phyloP scores from a whole-genome alignment of 2,888 invertebrate genomes.

The Patella ulyssiponensis region DNA sequence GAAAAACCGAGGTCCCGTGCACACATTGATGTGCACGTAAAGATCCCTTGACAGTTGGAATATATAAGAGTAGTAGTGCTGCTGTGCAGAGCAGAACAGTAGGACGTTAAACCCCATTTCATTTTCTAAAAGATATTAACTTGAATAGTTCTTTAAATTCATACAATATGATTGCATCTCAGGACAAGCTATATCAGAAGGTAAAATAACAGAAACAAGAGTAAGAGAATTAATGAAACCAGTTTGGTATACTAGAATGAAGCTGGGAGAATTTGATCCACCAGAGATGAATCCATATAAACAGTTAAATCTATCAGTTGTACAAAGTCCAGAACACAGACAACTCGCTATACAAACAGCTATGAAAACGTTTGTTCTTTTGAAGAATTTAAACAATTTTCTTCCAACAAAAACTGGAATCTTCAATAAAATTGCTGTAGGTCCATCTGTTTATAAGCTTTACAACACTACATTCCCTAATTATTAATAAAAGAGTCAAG shows the following conservation, averaged over 20 bases:
- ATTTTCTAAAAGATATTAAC: too few species aligned
- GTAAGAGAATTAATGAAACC: slow-evolving; percentile 42
- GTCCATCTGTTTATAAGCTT: background rate
- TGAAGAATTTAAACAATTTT: slow-evolving; percentile 50
- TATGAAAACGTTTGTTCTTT: slow-evolving; percentile 55
- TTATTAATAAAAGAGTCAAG: background rate
- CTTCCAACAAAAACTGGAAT: slow-evolving; percentile 35
- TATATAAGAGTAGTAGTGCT: too few species aligned
- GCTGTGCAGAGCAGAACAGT: too few species aligned
- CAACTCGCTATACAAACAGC: slow-evolving; percentile 49
- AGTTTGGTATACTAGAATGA: slow-evolving; percentile 53
- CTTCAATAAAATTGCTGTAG: slow-evolving; percentile 39
- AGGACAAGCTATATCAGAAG: slow-evolving; percentile 48
- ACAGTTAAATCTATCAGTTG: slow-evolving; percentile 39
- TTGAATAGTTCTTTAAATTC: too few species aligned
- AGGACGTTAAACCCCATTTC: too few species aligned
- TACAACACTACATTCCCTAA: background rate
- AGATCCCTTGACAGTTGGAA: too few species aligned
- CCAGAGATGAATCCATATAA: slow-evolving; percentile 61
- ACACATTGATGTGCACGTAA: too few species aligned
- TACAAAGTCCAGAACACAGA: slow-evolving; percentile 47
- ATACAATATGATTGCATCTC: slow-evolving; percentile 2
- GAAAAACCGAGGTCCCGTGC: too few species aligned
- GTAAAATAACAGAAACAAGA: slow-evolving; percentile 41
- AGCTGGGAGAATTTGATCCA: slow-evolving; percentile 57